Conservation (phyloP, 2,888 invertebrate genomes). For the Abscondita cerata region DNA sequence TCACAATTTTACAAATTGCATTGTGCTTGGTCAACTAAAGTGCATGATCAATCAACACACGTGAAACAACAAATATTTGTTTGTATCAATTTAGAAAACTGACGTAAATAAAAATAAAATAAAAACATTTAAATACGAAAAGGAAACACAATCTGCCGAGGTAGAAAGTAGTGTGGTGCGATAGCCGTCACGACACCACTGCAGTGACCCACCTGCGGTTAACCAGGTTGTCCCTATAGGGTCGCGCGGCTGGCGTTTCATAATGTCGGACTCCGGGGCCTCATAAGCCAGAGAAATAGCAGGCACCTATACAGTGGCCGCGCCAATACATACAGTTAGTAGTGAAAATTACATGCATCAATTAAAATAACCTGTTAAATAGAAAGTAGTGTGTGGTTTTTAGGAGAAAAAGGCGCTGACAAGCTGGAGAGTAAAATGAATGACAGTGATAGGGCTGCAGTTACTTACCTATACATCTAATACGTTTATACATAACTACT, state of each 20-base stretch:
- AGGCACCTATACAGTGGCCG: constrained; percentile 81
- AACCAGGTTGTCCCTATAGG: constrained; percentile 97
- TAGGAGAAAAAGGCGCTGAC: constrained; percentile 36
- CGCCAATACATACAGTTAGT: constrained; percentile 53
- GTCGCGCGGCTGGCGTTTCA: constrained; percentile 98
- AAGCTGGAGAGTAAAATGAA: constrained; percentile 48
- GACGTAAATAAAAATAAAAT: background rate
- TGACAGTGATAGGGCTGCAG: constrained; percentile 39
- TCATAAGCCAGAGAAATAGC: constrained; percentile 99
- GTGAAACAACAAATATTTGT: too few species aligned
- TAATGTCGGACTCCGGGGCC: constrained; percentile 98
- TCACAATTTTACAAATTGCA: too few species aligned
- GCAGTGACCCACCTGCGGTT: constrained; percentile 88
- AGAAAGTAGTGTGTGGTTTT: constrained; percentile 43
- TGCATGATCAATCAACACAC: too few species aligned
- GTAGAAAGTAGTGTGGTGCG: constrained; percentile 56
- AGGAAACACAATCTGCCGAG: constrained; percentile 47
- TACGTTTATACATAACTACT: constrained; percentile 23
- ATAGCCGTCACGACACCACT: constrained; percentile 54
- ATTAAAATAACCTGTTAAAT: constrained; percentile 38
- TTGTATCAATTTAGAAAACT: too few species aligned
- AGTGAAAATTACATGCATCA: constrained; percentile 36
- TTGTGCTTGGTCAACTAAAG: too few species aligned
- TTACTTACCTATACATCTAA: constrained; percentile 37
- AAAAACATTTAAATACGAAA: constrained; percentile 22